These are phyloP conservation scores for Climacteris rufus DNA, from an alignment of 2,113 vertebrate genomes.

Conservation along the genomic window DNA sequence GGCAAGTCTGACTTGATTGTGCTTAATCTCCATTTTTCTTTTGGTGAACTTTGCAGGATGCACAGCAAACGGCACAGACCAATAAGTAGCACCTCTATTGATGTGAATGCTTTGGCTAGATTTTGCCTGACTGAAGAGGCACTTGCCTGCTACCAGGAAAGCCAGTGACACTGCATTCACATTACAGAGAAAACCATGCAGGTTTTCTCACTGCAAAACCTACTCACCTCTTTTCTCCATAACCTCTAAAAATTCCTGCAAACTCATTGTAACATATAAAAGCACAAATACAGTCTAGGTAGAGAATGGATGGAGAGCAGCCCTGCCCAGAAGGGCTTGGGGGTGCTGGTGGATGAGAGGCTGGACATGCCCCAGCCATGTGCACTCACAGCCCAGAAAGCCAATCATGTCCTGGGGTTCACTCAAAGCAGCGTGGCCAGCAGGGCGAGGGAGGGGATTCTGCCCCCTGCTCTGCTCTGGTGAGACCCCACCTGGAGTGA, in stretches of 20 bases:
- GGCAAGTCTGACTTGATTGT: neutral
- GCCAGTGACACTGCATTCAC: neutral
- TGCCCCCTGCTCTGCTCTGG: neutral
- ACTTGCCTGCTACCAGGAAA: neutral
- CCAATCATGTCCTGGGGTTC: neutral
- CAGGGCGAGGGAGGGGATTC: neutral
- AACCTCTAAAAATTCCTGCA: neutral
- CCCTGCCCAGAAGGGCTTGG: accelerated
- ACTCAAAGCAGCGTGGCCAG: neutral
- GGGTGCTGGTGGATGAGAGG: neutral
- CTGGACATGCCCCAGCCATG: neutral
- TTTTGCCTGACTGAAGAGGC: neutral
- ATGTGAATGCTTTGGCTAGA: neutral
- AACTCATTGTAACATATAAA: neutral
- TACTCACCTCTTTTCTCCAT: neutral
- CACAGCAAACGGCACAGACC: neutral
- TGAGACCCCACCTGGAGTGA: neutral
- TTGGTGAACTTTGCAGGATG: neutral
- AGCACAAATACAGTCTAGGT: neutral
- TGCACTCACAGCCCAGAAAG: neutral
- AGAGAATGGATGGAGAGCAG: neutral
- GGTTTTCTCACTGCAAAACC: neutral
- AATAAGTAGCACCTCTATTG: neutral
- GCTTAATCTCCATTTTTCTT: neutral
- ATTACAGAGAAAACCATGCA: neutral